phyloP scores from a whole-genome alignment of 2,797 vertebrate genomes.

The Loriculus beryllinus region DNA sequence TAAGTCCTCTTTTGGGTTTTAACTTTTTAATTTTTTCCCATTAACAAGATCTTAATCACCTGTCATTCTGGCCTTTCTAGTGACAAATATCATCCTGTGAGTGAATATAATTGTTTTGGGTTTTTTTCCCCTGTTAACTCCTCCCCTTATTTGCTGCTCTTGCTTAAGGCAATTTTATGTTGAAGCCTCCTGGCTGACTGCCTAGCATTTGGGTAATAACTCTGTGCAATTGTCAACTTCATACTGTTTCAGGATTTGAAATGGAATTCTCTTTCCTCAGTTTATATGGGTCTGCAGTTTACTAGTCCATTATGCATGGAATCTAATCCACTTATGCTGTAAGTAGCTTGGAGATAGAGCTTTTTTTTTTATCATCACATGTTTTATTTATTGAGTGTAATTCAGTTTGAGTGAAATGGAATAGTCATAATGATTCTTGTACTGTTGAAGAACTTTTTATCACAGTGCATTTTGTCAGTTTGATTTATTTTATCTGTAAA shows the following conservation, averaged over 20 bases:
- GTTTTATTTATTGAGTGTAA: constrained; percentile 53
- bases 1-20: background rate
- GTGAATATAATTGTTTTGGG: background rate
- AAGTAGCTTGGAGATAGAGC: background rate
- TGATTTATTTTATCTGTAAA: constrained; percentile 50
- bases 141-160: constrained; percentile 8
- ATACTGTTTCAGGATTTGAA: constrained; percentile 14
- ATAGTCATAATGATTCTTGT: constrained; percentile 1
- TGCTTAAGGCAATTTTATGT: constrained; percentile 42
- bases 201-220: constrained; percentile 49
- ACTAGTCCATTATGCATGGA: constrained; percentile 15
- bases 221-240: constrained; percentile 16
- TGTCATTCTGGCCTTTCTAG: constrained; percentile 12
- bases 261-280: constrained; percentile 12
- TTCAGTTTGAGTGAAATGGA: constrained; percentile 26
- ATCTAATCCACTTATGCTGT: constrained; percentile 37
- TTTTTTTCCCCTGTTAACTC: background rate
- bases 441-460: constrained; percentile 29
- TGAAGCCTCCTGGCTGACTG: constrained; percentile 38
- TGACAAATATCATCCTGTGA: background rate
- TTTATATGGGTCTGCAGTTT: constrained; percentile 21
- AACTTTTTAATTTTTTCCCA: background rate
- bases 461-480: constrained; percentile 28
- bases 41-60: constrained; percentile 13
- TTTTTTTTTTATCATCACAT: background rate